phyloP scores from a whole-genome alignment of 2,888 invertebrate genomes.

The Helicoverpa assulta region DNA sequence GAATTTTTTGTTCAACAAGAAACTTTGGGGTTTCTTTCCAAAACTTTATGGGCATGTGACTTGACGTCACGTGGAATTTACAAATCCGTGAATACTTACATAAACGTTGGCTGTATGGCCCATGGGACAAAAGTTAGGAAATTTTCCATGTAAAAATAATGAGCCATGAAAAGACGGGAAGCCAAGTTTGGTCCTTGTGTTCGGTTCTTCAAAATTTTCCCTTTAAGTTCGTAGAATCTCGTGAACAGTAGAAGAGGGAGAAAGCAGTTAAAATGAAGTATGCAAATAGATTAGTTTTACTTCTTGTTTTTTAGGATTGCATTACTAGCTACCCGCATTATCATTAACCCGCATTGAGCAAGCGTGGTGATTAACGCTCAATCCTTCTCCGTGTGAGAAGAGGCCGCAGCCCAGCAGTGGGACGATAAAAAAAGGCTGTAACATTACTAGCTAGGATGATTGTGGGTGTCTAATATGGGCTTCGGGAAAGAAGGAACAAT shows the following conservation, averaged over 20 bases:
- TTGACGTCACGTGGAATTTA: constrained; percentile 50
- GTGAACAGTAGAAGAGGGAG: constrained; percentile 20
- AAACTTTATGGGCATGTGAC: constrained; percentile 53
- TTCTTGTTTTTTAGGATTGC: constrained; percentile 23
- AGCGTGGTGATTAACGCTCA: too few relatives aligned
- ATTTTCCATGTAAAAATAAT: constrained; percentile 48
- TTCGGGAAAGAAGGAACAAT: too few relatives aligned
- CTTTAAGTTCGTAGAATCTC: constrained; percentile 11
- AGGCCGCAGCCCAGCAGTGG: too few relatives aligned
- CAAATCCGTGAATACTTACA: constrained; percentile 35
- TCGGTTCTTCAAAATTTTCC: constrained; percentile 11
- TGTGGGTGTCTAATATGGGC: too few relatives aligned
- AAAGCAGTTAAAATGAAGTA: constrained; percentile 8
- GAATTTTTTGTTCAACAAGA: constrained; percentile 23
- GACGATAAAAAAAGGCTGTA: too few relatives aligned
- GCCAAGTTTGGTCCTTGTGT: background rate
- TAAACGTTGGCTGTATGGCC: constrained; percentile 16
- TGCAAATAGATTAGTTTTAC: constrained; percentile 32
- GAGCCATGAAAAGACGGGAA: constrained; percentile 20
- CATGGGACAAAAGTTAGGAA: constrained; percentile 14
- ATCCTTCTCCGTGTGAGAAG: too few relatives aligned
- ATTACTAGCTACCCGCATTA: too few relatives aligned
- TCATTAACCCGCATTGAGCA: too few relatives aligned
- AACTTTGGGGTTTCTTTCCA: constrained; percentile 15
- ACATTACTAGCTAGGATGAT: too few relatives aligned